Percentiles rank a stretch among this genome's conserved stretches.
These are phyloP conservation scores for Scaptomyza tumidula DNA, from an alignment of 2,888 invertebrate species.

Conservation along the genomic window DNA sequence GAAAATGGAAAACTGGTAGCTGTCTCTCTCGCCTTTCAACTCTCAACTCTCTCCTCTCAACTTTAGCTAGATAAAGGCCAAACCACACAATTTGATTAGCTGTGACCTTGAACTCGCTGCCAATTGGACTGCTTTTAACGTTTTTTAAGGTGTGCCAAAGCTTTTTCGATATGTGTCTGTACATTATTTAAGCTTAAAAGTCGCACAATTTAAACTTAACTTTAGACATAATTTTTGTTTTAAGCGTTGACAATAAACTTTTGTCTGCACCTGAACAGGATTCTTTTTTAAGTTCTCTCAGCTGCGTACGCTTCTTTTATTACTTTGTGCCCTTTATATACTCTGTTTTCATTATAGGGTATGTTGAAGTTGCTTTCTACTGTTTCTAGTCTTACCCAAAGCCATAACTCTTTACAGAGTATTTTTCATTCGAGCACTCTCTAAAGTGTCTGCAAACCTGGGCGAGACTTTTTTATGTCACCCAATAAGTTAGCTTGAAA, in stretches of 20 bases:
- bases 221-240: too few relatives aligned
- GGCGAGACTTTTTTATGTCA: slow-evolving; percentile 41
- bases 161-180: background rate
- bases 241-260: background rate
- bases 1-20: slow-evolving; percentile 51
- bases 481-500: slow-evolving; percentile 44
- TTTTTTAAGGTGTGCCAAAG: slow-evolving; percentile 19
- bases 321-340: background rate
- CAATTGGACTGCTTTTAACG: background rate
- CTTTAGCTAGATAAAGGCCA: slow-evolving; percentile 24
- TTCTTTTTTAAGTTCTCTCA: too few relatives aligned
- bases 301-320: slow-evolving; percentile 18
- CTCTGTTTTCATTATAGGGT: too few relatives aligned
- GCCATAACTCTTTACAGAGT: slow-evolving; percentile 5
- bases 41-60: background rate
- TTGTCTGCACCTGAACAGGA: too few relatives aligned
- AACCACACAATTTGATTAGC: slow-evolving; percentile 34
- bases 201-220: background rate
- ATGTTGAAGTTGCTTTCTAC: too few relatives aligned
- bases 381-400: too few relatives aligned
- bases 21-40: slow-evolving; percentile 28
- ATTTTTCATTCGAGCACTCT: background rate
- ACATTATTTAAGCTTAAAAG: background rate
- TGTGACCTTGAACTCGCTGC: slow-evolving; percentile 25
- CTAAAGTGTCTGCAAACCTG: slow-evolving; percentile 29